Conservation (phyloP, 2,113 vertebrate genomes). For the Abramis brama region DNA sequence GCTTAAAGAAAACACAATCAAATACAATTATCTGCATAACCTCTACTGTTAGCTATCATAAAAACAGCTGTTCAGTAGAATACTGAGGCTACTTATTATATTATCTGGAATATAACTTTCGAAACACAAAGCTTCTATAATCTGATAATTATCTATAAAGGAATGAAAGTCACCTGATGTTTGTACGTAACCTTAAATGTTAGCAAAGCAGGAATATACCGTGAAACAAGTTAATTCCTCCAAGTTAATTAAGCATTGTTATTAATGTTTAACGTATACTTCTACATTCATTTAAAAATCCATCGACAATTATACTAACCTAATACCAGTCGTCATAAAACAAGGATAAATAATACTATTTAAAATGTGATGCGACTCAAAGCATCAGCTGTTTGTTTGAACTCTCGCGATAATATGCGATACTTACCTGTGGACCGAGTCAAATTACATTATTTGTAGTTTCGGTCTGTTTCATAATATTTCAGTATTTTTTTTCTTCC, state of each 20-base stretch:
- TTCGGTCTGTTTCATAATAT: background rate
- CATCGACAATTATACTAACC: background rate
- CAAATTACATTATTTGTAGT: background rate
- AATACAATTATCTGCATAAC: background rate
- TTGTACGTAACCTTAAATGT: background rate
- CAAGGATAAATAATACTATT: background rate
- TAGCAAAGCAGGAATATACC: background rate
- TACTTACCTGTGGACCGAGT: constrained; percentile 15
- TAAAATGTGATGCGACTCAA: background rate
- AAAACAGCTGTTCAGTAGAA: background rate
- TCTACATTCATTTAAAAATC: background rate
- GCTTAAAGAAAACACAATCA: background rate
- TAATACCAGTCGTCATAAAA: background rate
- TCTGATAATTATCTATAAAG: background rate
- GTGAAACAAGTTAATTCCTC: background rate
- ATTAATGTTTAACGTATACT: background rate
- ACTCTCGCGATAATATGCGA: background rate
- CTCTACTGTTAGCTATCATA: background rate
- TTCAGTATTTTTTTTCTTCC: background rate
- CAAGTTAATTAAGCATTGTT: background rate
- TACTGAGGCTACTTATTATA: no score
- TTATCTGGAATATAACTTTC: background rate
- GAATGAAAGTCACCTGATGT: background rate
- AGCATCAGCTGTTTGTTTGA: background rate
- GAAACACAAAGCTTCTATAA: background rate